Evolutionary conservation across 2,113 vertebrate species (phyloP).

Genomic region (Urocynchramus pylzowi): DNA sequence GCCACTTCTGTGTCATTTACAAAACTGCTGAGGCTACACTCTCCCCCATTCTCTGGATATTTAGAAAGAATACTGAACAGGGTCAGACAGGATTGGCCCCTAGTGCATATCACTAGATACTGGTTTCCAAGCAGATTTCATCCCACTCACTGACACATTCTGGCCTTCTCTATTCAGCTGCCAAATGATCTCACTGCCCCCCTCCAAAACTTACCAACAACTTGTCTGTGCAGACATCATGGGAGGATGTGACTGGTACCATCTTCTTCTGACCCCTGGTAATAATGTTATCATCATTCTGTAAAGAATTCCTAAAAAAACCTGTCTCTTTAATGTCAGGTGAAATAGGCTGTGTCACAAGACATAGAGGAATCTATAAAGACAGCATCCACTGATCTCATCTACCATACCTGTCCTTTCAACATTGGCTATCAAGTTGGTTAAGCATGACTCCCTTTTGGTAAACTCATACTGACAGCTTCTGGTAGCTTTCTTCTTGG

Average conservation of each 20-base stretch:
- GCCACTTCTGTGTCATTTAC: not conserved
- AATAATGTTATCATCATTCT: not conserved
- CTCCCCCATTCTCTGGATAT: not conserved
- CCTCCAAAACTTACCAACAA: not conserved
- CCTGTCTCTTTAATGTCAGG: not conserved
- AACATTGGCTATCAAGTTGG: not conserved
- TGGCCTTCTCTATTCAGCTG: not conserved
- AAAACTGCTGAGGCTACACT: not conserved
- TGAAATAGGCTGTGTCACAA: not conserved
- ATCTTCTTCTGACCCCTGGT: not conserved
- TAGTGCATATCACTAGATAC: not conserved
- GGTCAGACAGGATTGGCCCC: not conserved
- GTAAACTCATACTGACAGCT: not conserved
- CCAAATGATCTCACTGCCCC: not conserved
- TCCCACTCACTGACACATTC: not conserved
- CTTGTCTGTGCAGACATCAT: not conserved
- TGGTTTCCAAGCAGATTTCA: not conserved
- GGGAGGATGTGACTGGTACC: not conserved
- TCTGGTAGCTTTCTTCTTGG: not conserved
- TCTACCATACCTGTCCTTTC: not conserved
- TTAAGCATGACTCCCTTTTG: not conserved
- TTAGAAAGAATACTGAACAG: not conserved
- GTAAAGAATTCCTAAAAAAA: not conserved
- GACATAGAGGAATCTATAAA: not conserved
- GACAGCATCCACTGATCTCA: not conserved